These are phyloP conservation scores for Temnothorax curvispinosus DNA, from an alignment of 1,140 invertebrate genomes.

Conservation along the genomic window DNA sequence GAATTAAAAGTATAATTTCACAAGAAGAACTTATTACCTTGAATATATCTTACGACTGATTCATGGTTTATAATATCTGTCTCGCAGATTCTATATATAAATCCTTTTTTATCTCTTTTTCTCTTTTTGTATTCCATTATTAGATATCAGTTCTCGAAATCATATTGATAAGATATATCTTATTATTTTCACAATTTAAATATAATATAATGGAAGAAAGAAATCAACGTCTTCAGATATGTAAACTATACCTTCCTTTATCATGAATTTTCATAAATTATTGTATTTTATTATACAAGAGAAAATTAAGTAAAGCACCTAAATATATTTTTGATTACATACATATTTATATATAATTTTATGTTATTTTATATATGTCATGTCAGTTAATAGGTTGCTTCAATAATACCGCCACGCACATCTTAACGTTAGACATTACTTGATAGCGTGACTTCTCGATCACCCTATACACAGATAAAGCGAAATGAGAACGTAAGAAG, in stretches of 20 bases:
- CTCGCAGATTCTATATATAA: neutral
- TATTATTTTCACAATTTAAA: constrained; percentile 33
- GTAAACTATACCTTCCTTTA: neutral
- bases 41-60: neutral
- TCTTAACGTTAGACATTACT: neutral
- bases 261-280: neutral
- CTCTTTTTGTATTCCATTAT: neutral
- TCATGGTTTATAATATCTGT: neutral
- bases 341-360: constrained; percentile 1
- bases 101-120: constrained; percentile 5
- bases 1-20: neutral
- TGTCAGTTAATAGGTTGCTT: constrained; percentile 2
- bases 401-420: neutral
- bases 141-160: too few relatives aligned
- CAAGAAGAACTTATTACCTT: neutral
- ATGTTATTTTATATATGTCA: neutral
- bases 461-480: constrained; percentile 55
- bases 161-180: neutral
- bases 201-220: neutral
- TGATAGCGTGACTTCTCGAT: constrained; percentile 43
- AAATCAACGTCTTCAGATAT: constrained; percentile 15
- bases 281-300: neutral
- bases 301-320: neutral
- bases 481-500: constrained; percentile 62
- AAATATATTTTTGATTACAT: neutral